Evolutionary conservation across 2,113 vertebrate genomes (phyloP), one percentile per base, ranked within the genome.

Genomic region (Caloenas nicobarica): DNA sequence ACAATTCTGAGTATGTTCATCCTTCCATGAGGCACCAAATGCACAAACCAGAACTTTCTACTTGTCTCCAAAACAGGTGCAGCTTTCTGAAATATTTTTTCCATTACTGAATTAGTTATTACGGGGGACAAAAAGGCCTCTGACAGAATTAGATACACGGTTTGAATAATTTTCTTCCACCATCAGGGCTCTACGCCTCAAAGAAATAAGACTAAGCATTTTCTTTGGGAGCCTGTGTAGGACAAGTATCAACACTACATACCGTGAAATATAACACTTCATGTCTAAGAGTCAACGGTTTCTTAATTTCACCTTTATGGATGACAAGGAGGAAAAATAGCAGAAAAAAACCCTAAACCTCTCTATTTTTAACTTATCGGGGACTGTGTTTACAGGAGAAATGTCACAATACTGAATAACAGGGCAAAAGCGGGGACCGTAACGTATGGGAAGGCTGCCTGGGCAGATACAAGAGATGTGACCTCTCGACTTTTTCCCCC

Each of bases 371-470:
- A 89, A 82, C 54, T 84, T 86, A 48, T 28, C 5, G 11, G 64
- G 56, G 78, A 83, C 34, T 76, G 28, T 89, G 74, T 92, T 93
- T 96, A 89, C 84, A 91, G 84, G 14, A 91, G 48, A 87, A 92
- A 86, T 76, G 81, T 89, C 91, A 85, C 71, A 85, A 69, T 33
- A 31, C 23, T 53, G 70, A 85, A 61, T 64, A 76, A 46, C 1
- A 5, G 85, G 76, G 85, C 51, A 81, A 71, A 91, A 66, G 46
- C 16, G 2, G 80, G 78, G 65, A 68, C 70, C 0, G 0, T 44
- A 92, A 79, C 0, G 3, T 54, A 79, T 64, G 89, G 95, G 84
- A 84, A 84, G 53, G 57, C 83, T 81, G 86, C 81, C 60, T 58
- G 72, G 79, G 81, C 46, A 74, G 54, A 76, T 88, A 88, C 51